Conservation (phyloP, 1,140 invertebrate species). For the Centruroides sculpturatus region DNA sequence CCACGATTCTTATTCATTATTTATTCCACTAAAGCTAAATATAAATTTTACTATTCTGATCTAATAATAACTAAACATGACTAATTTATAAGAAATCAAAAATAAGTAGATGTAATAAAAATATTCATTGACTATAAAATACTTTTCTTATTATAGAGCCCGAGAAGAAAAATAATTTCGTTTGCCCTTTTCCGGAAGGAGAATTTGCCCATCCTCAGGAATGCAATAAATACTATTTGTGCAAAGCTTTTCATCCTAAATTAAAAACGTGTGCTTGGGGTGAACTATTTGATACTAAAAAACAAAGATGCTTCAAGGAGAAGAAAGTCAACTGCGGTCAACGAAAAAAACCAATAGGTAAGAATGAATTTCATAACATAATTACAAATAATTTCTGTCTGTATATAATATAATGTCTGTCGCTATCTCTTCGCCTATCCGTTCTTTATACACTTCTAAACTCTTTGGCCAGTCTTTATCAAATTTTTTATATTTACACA, state of each 20-base stretch:
- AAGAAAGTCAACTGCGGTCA: background rate
- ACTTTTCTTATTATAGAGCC: slow-evolving; percentile 1
- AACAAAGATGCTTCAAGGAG: background rate
- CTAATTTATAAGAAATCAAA: too few species aligned
- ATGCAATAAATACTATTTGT: slow-evolving; percentile 4
- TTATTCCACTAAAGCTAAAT: too few species aligned
- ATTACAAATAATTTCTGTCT: too few species aligned
- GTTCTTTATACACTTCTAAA: background rate
- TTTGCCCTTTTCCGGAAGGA: background rate
- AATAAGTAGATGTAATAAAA: too few species aligned
- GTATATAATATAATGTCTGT: too few species aligned
- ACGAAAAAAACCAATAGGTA: background rate
- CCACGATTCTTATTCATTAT: too few species aligned
- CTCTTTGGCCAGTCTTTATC: too few species aligned
- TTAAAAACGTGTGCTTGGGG: background rate
- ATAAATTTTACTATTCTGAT: too few species aligned
- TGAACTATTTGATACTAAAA: background rate
- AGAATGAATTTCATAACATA: background rate
- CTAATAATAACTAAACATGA: too few species aligned
- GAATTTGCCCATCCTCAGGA: background rate
- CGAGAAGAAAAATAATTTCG: background rate
- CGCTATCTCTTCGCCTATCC: too few species aligned
- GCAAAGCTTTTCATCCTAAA: background rate
- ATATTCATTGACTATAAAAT: too few species aligned
- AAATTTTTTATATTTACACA: too few species aligned